A percentile compares a stretch with the other conserved stretches of the same genome.
phyloP scores from a whole-genome alignment of 2,888 invertebrate genomes.

The Hemithea aestivaria region DNA sequence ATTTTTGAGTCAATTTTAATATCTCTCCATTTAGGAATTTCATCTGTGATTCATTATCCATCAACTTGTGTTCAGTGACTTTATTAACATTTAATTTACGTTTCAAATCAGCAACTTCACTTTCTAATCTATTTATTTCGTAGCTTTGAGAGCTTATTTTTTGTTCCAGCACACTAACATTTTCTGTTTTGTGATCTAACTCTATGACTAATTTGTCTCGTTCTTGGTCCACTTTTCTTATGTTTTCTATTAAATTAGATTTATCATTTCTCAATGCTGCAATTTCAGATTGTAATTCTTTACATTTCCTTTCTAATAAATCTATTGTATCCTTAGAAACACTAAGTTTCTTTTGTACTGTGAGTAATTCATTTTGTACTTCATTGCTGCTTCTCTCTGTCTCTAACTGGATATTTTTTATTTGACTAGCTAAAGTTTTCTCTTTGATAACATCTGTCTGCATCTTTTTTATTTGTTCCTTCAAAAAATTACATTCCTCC shows the following conservation, averaged over 20 bases:
- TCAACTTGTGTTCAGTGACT: slow-evolving; percentile 69
- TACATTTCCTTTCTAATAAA: slow-evolving; percentile 78
- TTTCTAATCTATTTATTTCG: slow-evolving; percentile 75
- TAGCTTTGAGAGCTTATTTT: slow-evolving; percentile 81
- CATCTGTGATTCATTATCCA: slow-evolving; percentile 75
- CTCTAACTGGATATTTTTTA: slow-evolving; percentile 86
- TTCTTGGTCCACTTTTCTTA: slow-evolving; percentile 84
- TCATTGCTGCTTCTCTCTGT: slow-evolving; percentile 85
- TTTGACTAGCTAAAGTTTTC: slow-evolving; percentile 69
- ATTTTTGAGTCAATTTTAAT: slow-evolving; percentile 71
- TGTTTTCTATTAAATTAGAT: slow-evolving; percentile 79
- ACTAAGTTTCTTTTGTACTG: slow-evolving; percentile 82
- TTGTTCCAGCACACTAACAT: slow-evolving; percentile 81
- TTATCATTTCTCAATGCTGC: slow-evolving; percentile 81
- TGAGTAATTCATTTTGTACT: slow-evolving; percentile 82
- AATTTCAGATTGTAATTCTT: slow-evolving; percentile 80
- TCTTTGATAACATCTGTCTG: slow-evolving; percentile 71
- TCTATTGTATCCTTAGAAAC: slow-evolving; percentile 79
- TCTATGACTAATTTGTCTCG: slow-evolving; percentile 83
- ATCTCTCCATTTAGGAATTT: slow-evolving; percentile 80
- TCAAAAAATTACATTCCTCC: slow-evolving; percentile 66
- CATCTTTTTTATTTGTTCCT: slow-evolving; percentile 67
- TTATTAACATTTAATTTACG: slow-evolving; percentile 69
- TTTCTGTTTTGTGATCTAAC: slow-evolving; percentile 86
- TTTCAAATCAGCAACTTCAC: slow-evolving; percentile 76